Conservation (phyloP, 2,797 vertebrate genomes). For the Chloroceryle amazona region DNA sequence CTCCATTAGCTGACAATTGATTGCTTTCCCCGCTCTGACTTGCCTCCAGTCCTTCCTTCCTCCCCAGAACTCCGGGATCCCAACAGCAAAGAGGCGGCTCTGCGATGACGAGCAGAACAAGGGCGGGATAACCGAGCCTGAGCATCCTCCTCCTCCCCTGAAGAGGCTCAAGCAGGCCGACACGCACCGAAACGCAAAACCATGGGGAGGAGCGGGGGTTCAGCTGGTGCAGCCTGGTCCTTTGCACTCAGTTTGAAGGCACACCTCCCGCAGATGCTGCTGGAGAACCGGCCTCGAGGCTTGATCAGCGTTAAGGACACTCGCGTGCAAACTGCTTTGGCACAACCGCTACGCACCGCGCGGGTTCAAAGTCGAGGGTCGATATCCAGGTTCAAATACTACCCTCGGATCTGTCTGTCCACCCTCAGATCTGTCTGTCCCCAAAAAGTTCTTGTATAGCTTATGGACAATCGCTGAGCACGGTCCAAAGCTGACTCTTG, state of each 20-base stretch:
- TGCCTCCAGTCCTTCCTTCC: conserved; percentile 18
- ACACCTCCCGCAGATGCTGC: neutral
- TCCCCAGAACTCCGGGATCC: neutral
- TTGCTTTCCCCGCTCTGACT: conserved; percentile 34
- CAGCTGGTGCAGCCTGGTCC: neutral
- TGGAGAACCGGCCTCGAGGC: neutral
- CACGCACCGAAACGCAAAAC: neutral
- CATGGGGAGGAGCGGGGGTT: no score
- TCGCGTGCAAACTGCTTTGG: neutral
- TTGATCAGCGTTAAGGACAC: rapidly evolving
- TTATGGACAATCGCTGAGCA: neutral
- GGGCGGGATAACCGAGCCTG: rapidly evolving
- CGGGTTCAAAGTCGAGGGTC: neutral
- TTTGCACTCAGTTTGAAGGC: neutral
- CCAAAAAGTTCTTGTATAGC: neutral
- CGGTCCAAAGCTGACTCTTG: neutral
- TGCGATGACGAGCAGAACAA: neutral
- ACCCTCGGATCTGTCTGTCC: neutral
- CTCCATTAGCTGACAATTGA: conserved; percentile 63
- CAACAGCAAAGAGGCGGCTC: rapidly evolving
- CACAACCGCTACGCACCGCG: rapidly evolving
- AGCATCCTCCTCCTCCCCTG: neutral
- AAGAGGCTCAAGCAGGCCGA: neutral
- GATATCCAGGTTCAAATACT: neutral
- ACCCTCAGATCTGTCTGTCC: neutral